Base-by-base conservation (phyloP, 2,797 vertebrate genomes). In the Salmo trutta region DNA sequence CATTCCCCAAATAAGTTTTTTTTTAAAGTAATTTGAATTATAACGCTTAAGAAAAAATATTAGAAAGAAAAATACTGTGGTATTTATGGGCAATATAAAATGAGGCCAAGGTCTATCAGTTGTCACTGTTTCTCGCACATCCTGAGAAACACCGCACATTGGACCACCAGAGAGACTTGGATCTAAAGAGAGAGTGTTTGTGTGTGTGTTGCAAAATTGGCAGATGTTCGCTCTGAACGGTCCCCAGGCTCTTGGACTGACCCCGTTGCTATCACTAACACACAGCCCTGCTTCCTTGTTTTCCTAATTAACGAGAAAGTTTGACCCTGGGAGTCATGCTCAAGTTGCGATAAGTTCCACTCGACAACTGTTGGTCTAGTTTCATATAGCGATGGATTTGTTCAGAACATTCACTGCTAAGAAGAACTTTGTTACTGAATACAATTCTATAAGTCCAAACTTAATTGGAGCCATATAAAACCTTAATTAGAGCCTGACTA, bases 251-350 rank as follows among this genome's bases (percentile, higher is more conserved):
- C 84, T 83, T 86, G 81, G 51, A 75, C 82, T 91, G 89, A 87
- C 90, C 90, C 83, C 17, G 84, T 29, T 36, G 19, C 82, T 80
- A 41, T 36, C 14, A 79, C 84, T 81, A 67, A 83, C 82, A 17
- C 81, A 52, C 77, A 79, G 79, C 14, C 3, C 64, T 24, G 51
- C 62, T 47, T 47, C 71, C 78, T 64, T 80, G 77, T 78, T 83
- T 65, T 75, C 77, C 81, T 93, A 90, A 93, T 93, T 90, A 92
- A 85, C 80, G 75, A 81, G 81, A 84, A 86, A 81, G 71, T 87
- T 65, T 77, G 76, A 82, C 82, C 81, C 85, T 76, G 86, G 77
- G 66, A 71, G 83, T 51, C 10, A 80, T 84, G 87, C 10, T 87
- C 84, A 86, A 84, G 89, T 86, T 73, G 76, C 21, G 81, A 89